Evolutionary conservation across 2,797 vertebrate genomes (phyloP), one percentile per base, ranked within the genome.

Genomic region (Acanthis flammea): DNA sequence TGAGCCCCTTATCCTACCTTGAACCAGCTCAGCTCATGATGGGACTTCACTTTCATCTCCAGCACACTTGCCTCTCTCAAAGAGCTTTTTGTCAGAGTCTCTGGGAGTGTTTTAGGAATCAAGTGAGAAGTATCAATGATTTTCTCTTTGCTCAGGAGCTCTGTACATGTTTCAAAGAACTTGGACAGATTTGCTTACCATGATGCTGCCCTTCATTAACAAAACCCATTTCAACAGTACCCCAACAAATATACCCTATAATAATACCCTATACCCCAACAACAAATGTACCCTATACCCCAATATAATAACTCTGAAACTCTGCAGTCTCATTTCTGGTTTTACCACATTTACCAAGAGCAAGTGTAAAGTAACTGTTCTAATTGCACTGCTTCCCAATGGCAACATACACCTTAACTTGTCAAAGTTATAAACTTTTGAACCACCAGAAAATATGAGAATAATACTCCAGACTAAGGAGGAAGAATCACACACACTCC

Each of bases 211-310:
- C 33, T 50, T 84, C 35, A n/a, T 17, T 30, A 57, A 65, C 45
- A 65, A 53, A n/a, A 7, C 9, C 4, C 6, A 22, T 41, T 45
- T 58, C 42, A 76, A 15, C 16, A 73, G 25, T 21, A 54, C 25
- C 39, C 30, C 47, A 73, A 35, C 30, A 48, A 4, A 39, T 0
- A 0, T 2, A 60, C 21, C 35, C 25, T 60, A 19, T 60, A 28
- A 37, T 37, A 37, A 58, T 7, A 37, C 18, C 35, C 35, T 28
- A 37, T 19, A 37, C 25, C 35, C 25, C 17, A 37, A 58, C 8
- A 79, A 30, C 30, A 37, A 3, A 35, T 0, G 1, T 1, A 55
- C 37, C 18, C 35, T 60, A 14, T 7, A 60, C 19, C 18, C 35
- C 35, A 39, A 39, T 7, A 60, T 10, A 9, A 28, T 28, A 39